Evolutionary conservation across 2,113 vertebrate genomes (phyloP).

Genomic region (Misgurnus anguillicaudatus): DNA sequence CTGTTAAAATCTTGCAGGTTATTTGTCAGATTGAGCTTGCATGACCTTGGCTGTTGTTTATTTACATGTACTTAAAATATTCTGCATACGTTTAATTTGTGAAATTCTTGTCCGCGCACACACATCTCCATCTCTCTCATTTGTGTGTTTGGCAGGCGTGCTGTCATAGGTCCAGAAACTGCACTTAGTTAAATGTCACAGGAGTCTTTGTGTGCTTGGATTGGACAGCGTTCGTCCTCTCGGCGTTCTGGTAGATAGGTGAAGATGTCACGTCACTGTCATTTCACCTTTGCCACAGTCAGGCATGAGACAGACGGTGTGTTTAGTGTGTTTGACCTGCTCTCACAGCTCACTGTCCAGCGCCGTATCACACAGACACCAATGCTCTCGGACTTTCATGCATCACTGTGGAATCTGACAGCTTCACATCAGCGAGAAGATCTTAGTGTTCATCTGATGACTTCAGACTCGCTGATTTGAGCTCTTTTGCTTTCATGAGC

Average conservation of each 20-base stretch:
- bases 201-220: slow-evolving; percentile 66
- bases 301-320: slow-evolving; percentile 71
- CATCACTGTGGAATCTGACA: slow-evolving; percentile 23
- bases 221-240: slow-evolving; percentile 65
- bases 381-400: not conserved
- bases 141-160: slow-evolving; percentile 68
- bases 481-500: not conserved
- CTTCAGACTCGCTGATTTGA: not conserved
- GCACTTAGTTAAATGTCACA: slow-evolving; percentile 76
- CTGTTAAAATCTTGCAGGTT: too few species aligned
- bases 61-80: too few species aligned
- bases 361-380: not conserved
- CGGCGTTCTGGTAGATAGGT: slow-evolving; percentile 66
- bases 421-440: not conserved
- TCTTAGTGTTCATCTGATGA: not conserved
- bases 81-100: not conserved
- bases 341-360: slow-evolving; percentile 60
- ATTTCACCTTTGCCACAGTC: slow-evolving; percentile 65
- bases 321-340: slow-evolving; percentile 61
- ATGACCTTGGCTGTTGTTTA: not conserved
- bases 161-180: slow-evolving; percentile 75
- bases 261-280: slow-evolving; percentile 77
- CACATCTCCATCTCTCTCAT: slow-evolving; percentile 8
- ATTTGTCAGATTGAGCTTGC: too few species aligned
- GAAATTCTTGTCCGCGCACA: not conserved